Conservation (phyloP, 2,113 vertebrate genomes). For the Zosterops hypoxanthus region DNA sequence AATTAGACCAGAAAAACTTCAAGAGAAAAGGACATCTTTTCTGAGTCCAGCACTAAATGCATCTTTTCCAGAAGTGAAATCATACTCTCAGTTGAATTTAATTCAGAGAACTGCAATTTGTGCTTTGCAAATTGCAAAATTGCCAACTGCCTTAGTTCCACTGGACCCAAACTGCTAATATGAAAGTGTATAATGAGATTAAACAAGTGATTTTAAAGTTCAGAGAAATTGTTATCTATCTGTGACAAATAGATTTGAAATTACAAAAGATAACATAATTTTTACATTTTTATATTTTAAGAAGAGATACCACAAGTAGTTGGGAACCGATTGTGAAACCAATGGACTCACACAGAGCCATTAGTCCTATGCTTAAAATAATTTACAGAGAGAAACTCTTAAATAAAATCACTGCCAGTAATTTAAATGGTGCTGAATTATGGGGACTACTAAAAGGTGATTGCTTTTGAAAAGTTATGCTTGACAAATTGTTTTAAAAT, state of each 20-base stretch:
- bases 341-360: neutral
- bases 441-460: neutral
- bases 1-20: neutral
- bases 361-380: neutral
- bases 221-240: neutral
- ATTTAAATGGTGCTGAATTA: neutral
- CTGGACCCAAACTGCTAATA: neutral
- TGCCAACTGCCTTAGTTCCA: neutral
- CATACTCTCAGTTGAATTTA: neutral
- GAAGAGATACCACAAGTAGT: neutral
- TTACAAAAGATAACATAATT: neutral
- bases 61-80: neutral
- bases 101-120: neutral
- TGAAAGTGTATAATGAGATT: neutral
- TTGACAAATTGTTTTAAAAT: neutral
- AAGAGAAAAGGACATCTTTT: neutral
- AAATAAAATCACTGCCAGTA: neutral
- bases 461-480: neutral
- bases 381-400: neutral
- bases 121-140: neutral
- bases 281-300: neutral
- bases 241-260: neutral
- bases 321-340: neutral
- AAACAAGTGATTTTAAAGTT: neutral
- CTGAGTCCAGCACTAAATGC: neutral